Evolutionary conservation across 2,797 vertebrate species (phyloP).

Genomic region (Rhabdomys pumilio): DNA sequence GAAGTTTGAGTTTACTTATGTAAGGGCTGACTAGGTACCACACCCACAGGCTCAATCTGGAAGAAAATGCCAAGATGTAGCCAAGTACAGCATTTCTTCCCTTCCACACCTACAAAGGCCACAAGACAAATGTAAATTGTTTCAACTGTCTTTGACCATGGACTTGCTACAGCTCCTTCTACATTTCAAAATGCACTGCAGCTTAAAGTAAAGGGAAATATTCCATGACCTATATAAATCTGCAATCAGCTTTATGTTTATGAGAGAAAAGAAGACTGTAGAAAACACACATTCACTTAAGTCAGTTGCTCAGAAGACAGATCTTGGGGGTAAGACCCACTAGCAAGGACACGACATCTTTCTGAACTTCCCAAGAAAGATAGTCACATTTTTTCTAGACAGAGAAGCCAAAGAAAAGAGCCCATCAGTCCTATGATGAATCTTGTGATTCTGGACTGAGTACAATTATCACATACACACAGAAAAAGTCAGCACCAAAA

Average conservation of each 20-base stretch:
- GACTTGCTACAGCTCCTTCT: background rate
- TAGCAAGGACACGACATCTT: background rate
- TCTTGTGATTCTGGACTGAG: background rate
- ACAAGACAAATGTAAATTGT: background rate
- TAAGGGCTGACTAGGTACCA: background rate
- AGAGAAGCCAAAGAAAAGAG: background rate
- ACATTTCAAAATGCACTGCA: background rate
- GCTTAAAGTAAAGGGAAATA: conserved; percentile 32
- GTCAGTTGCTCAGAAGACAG: background rate
- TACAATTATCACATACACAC: background rate
- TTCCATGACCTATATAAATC: conserved; percentile 19
- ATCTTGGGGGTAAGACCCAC: background rate
- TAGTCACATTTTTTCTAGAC: background rate
- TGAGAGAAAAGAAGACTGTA: background rate
- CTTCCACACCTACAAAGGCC: background rate
- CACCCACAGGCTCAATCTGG: background rate
- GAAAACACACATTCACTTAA: background rate
- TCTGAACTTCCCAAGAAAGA: conserved; percentile 44
- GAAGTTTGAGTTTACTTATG: background rate
- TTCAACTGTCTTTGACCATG: background rate
- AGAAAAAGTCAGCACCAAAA: background rate
- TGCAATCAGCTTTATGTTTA: background rate
- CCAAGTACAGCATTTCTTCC: background rate
- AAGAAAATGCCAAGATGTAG: background rate
- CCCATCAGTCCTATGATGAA: background rate